A percentile compares a stretch with the other conserved stretches of the same genome.
Conservation (phyloP, 2,888 invertebrate species). For the Peribatodes rhomboidaria region DNA sequence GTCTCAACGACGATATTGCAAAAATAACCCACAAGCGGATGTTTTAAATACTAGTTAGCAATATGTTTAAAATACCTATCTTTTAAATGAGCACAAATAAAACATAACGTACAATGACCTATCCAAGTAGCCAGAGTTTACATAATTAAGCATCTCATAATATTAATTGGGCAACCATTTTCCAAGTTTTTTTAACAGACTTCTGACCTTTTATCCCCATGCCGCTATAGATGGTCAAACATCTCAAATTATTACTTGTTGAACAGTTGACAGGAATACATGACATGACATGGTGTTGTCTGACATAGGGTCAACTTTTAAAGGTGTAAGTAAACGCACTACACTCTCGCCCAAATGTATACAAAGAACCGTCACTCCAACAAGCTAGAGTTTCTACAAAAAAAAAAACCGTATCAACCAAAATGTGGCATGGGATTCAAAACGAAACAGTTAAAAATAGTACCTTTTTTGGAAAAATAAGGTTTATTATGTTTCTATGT, state of each 20-base stretch:
- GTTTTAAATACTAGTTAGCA: neutral
- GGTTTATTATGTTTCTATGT: too few species aligned
- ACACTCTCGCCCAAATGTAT: too few species aligned
- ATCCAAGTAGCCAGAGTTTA: slow-evolving; percentile 14
- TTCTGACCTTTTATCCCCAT: slow-evolving; percentile 35
- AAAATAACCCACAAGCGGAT: neutral
- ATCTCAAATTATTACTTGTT: slow-evolving; percentile 18
- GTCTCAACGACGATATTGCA: neutral
- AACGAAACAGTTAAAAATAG: too few species aligned
- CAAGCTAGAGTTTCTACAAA: too few species aligned
- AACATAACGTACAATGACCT: slow-evolving; percentile 22
- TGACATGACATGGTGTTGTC: slow-evolving; percentile 11
- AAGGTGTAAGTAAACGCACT: neutral
- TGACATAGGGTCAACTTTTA: slow-evolving; percentile 24
- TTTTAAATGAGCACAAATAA: slow-evolving; percentile 11
- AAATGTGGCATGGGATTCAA: too few species aligned
- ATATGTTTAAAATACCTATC: neutral
- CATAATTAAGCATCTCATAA: slow-evolving; percentile 29
- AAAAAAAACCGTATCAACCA: too few species aligned
- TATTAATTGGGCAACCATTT: slow-evolving; percentile 15
- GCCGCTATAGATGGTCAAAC: slow-evolving; percentile 11
- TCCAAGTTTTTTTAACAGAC: neutral
- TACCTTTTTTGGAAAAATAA: too few species aligned
- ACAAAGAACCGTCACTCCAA: too few species aligned
- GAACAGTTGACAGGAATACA: slow-evolving; percentile 11